Evolutionary conservation across 37 sponge, comb jelly and placozoan species (phyloP), one percentile per base, ranked within the genome.

Genomic region (Amphimedon queenslandica): DNA sequence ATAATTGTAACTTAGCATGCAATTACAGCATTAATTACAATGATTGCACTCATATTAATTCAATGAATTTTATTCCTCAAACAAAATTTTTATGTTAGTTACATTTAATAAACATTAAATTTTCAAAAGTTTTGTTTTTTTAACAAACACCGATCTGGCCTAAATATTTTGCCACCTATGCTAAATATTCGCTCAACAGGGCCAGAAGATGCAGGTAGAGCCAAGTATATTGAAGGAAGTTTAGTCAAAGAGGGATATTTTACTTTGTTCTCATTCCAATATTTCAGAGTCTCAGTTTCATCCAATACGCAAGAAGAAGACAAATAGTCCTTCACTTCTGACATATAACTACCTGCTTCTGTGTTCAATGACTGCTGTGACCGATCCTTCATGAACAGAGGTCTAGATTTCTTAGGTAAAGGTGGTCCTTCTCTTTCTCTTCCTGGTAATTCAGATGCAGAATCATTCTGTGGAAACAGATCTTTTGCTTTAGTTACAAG

Each of bases 21-120:
- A n/a, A n/a, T n/a, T n/a, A n/a, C n/a, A n/a, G n/a, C n/a, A n/a
- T n/a, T n/a, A n/a, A n/a, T n/a, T n/a, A n/a, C n/a, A n/a, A n/a
- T n/a, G n/a, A n/a, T n/a, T n/a, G n/a, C n/a, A n/a, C n/a, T n/a
- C n/a, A n/a, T n/a, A n/a, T n/a, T n/a, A n/a, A n/a, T n/a, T n/a
- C n/a, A n/a, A n/a, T n/a, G n/a, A n/a, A n/a, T n/a, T n/a, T n/a
- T n/a, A n/a, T n/a, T n/a, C n/a, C n/a, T n/a, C n/a, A n/a, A n/a
- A n/a, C n/a, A n/a, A n/a, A n/a, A n/a, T n/a, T n/a, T n/a, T n/a
- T n/a, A 11, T 60, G 61, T n/a, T 25, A n/a, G 21, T 60, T 60
- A n/a, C 61, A 60, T 60, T 60, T 60, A 60, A 25, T 60, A n/a
- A n/a, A n/a, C 27, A n/a, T 60, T 11, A 60, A n/a, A 6, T 60